phyloP scores from a whole-genome alignment of 2,797 vertebrate genomes.

The Podargus strigoides region DNA sequence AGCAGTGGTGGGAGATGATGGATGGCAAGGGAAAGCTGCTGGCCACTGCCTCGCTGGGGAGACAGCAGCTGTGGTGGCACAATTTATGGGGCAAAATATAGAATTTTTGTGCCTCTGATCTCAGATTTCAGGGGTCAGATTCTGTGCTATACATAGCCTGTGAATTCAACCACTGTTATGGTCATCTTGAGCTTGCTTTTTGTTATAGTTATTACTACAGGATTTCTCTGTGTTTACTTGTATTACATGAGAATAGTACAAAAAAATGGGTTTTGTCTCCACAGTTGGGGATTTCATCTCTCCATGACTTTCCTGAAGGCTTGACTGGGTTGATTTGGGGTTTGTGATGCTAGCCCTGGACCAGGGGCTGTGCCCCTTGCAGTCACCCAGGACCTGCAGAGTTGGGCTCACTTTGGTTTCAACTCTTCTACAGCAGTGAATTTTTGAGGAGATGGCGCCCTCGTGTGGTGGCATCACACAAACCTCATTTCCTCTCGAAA shows the following conservation, averaged over 20 bases:
- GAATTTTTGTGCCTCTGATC: not conserved
- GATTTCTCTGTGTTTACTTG: rapidly evolving
- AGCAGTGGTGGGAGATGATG: not conserved
- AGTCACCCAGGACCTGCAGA: rapidly evolving
- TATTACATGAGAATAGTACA: rapidly evolving
- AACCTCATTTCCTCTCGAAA: not conserved
- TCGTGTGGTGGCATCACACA: slow-evolving; percentile 59
- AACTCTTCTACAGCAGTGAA: rapidly evolving
- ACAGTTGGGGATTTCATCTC: rapidly evolving
- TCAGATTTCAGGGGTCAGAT: not conserved
- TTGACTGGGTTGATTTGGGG: not conserved
- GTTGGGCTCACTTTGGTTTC: rapidly evolving
- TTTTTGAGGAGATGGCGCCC: slow-evolving; percentile 68
- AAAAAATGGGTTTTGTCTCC: not conserved
- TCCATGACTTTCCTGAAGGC: not conserved
- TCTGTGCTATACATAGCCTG: not conserved
- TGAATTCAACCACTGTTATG: not conserved
- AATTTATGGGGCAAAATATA: not conserved
- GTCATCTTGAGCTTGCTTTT: not conserved
- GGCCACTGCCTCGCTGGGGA: rapidly evolving
- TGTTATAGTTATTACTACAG: rapidly evolving
- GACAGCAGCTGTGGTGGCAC: rapidly evolving
- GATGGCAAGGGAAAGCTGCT: not conserved
- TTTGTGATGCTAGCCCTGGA: not conserved
- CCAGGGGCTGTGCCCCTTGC: not conserved